Conservation (phyloP, 2,888 invertebrate species). For the Parnassius glacialis region DNA sequence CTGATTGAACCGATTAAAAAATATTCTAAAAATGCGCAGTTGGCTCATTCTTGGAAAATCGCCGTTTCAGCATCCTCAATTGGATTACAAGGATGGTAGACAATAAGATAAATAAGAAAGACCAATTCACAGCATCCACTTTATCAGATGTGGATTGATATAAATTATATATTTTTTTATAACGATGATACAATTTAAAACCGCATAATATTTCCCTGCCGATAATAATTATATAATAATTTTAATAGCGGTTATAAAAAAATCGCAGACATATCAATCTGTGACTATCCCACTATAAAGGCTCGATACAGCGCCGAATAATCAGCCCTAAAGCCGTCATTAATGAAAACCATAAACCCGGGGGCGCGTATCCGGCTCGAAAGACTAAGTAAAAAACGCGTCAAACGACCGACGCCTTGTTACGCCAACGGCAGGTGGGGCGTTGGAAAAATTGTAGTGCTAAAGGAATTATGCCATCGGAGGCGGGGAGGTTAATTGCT, state of each 20-base stretch:
- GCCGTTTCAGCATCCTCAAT: no score
- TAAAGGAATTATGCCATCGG: slow-evolving; percentile 60
- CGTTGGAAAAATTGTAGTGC: slow-evolving; percentile 55
- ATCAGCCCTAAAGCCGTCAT: slow-evolving; percentile 75
- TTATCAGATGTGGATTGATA: no score
- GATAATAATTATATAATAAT: neutral
- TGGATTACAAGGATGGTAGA: no score
- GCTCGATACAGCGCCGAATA: slow-evolving; percentile 59
- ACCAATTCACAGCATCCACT: no score
- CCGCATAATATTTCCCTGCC: neutral
- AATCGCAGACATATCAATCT: slow-evolving; percentile 38
- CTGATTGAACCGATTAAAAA: no score
- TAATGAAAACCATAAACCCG: slow-evolving; percentile 71
- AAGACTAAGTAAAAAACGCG: slow-evolving; percentile 60
- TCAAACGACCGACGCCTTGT: slow-evolving; percentile 68
- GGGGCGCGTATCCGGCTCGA: slow-evolving; percentile 59
- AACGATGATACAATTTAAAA: no score
- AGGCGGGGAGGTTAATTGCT: slow-evolving; percentile 37
- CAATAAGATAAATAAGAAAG: no score
- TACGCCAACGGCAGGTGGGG: slow-evolving; percentile 61
- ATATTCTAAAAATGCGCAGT: no score
- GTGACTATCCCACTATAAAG: slow-evolving; percentile 55
- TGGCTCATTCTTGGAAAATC: no score
- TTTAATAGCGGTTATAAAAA: slow-evolving; percentile 27
- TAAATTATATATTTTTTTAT: no score